Percentiles rank a stretch among this genome's conserved stretches.
Evolutionary conservation across 2,888 invertebrate species (phyloP).

Genomic region (Eupsilia transversa): DNA sequence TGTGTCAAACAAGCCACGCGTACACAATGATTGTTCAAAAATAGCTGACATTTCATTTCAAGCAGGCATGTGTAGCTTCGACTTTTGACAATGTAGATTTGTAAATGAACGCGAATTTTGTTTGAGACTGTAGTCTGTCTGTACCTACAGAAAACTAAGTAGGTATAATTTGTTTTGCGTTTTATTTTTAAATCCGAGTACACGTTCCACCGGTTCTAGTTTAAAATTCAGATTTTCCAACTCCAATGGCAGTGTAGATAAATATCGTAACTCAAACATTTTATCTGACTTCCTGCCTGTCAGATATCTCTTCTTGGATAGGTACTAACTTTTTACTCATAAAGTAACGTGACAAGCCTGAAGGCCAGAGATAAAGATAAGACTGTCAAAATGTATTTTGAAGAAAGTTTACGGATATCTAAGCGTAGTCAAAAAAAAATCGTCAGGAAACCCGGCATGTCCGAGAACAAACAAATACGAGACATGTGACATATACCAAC

Average conservation of each 20-base stretch:
- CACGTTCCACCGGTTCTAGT: slow-evolving; percentile 1
- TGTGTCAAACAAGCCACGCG: slow-evolving; percentile 24
- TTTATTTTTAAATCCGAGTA: slow-evolving; percentile 27
- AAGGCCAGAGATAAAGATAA: slow-evolving; percentile 24
- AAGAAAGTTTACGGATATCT: not conserved
- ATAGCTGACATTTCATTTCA: slow-evolving; percentile 35
- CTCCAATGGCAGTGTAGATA: slow-evolving; percentile 1
- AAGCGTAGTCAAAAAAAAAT: not conserved
- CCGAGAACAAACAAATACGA: not conserved
- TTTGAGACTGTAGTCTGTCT: not conserved
- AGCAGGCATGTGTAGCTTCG: not conserved
- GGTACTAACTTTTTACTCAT: slow-evolving; percentile 7
- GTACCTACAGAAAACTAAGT: not conserved
- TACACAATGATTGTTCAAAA: slow-evolving; percentile 24
- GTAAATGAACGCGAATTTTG: slow-evolving; percentile 15
- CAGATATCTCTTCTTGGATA: not conserved
- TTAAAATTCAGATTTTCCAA: slow-evolving; percentile 33
- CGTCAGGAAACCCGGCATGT: not conserved
- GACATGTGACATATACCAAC: not conserved
- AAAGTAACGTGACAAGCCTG: slow-evolving; percentile 1
- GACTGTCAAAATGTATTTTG: slow-evolving; percentile 3
- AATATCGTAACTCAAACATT: slow-evolving; percentile 12
- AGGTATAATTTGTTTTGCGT: slow-evolving; percentile 1
- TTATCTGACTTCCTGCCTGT: slow-evolving; percentile 35
- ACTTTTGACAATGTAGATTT: slow-evolving; percentile 6